Evolutionary conservation across 2,888 invertebrate genomes (phyloP).

Genomic region (Boloria selene): DNA sequence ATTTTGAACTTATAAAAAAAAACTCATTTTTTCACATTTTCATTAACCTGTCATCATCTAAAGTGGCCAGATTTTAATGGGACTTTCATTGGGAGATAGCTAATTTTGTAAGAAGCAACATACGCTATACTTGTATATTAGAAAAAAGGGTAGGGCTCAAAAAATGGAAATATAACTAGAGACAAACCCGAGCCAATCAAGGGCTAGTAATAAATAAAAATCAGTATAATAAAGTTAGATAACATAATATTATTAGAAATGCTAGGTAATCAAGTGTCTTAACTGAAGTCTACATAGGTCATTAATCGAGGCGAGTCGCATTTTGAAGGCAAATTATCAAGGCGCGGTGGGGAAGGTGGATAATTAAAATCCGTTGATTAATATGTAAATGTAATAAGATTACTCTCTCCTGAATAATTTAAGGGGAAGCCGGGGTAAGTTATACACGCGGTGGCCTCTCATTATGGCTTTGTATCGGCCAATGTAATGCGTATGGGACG

Average conservation of each 20-base stretch:
- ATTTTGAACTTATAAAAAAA: no score
- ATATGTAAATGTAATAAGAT: constrained; percentile 99
- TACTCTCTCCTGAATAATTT: constrained; percentile 95
- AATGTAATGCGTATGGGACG: constrained; percentile 44
- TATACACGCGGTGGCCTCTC: constrained; percentile 74
- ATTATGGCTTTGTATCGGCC: constrained; percentile 67
- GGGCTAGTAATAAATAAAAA: not conserved
- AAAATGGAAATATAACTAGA: no score
- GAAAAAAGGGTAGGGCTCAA: no score
- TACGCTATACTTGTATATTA: no score
- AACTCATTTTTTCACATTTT: no score
- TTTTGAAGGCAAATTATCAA: constrained; percentile 80
- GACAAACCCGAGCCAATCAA: no score
- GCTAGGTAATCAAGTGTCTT: constrained; percentile 6
- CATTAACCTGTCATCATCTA: no score
- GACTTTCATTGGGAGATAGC: no score
- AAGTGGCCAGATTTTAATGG: no score
- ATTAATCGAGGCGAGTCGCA: constrained; percentile 77
- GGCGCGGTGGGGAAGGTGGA: constrained; percentile 83
- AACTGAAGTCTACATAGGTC: constrained; percentile 46
- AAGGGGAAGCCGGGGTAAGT: constrained; percentile 76
- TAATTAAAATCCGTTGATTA: constrained; percentile 99
- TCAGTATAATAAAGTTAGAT: no score
- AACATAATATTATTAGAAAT: not conserved
- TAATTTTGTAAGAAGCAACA: no score